Evolutionary conservation across 2,888 invertebrate genomes (phyloP), one percentile per base, ranked within the genome.

Genomic region (Leucophenga montana): DNA sequence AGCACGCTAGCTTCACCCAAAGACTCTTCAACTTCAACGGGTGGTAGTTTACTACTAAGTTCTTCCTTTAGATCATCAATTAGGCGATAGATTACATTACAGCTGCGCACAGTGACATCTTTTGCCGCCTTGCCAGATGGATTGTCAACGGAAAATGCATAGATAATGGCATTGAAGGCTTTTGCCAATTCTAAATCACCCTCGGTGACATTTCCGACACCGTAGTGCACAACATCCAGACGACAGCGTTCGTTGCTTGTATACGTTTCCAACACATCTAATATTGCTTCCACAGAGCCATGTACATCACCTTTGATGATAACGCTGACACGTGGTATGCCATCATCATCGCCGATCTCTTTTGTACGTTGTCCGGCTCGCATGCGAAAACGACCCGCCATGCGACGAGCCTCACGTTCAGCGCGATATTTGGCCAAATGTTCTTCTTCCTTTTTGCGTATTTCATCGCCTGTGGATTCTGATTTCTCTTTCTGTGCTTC

Each of bases 201-300:
- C 75, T 95, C 94, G 0, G 93, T 93, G 5, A 98, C 91, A 57
- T 93, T 91, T 0, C 99, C 99, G 1, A 99, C 95, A 0, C 95
- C 98, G 86, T 94, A 97, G 87, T 96, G 95, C 46, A 99, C 92
- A 3, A 99, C 88, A 80, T 96, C 94, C 14, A 99, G 90, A 59
- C 92, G 91, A 80, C 97, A 98, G 6, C 88, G 88, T 2, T 92
- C 90, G 66, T 92, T 90, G n/a, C 91, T 91, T 77, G 94, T 91
- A 84, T 98, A 99, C 0, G 96, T 95, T 76, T 95, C 95, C 68
- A 99, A 86, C 11, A 96, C 94, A 86, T 98, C 95, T 73, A 98
- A 88, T 75, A 99, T 95, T 0, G 99, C 98, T 88, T 99, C 99
- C 56, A 98, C 93, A 0, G 97, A 97, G 0, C 99, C 99, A 88